phyloP scores from a whole-genome alignment of 2,113 vertebrate genomes.

The Aldabrachelys gigantea region DNA sequence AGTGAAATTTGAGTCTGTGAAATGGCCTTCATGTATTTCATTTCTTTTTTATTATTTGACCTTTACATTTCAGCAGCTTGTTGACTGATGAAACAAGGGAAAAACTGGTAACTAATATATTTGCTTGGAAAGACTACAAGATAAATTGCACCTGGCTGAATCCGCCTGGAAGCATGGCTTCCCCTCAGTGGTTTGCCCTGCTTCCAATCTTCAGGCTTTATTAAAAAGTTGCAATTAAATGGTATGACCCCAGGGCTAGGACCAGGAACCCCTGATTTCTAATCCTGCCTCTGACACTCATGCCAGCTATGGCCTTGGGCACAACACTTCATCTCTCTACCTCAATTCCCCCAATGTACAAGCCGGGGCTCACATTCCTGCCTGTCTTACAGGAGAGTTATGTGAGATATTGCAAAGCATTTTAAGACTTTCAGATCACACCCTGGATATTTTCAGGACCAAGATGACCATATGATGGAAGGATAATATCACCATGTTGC shows the following conservation, averaged over 20 bases:
- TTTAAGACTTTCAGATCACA: neutral
- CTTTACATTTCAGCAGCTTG: conserved; percentile 7
- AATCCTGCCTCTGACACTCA: neutral
- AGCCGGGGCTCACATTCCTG: neutral
- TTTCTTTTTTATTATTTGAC: neutral
- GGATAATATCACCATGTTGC: neutral
- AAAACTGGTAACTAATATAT: neutral
- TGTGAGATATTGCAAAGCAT: neutral
- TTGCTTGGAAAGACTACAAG: conserved; percentile 41
- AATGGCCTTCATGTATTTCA: neutral
- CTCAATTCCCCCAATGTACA: neutral
- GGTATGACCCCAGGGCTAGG: neutral
- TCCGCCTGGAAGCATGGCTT: neutral
- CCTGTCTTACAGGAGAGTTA: neutral
- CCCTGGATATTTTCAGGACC: neutral
- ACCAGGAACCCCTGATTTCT: neutral
- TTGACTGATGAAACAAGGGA: conserved; percentile 4
- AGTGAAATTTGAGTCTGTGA: neutral
- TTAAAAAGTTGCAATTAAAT: neutral
- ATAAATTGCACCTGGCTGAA: conserved; percentile 35
- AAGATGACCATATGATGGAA: neutral
- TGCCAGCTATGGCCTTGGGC: neutral
- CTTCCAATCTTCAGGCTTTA: conserved; percentile 5
- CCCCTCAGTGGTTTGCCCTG: neutral
- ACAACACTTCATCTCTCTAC: neutral